Percentiles rank a stretch among this genome's conserved stretches.
These are phyloP conservation scores for Listronotus bonariensis DNA, from an alignment of 1,140 invertebrate genomes.

Conservation along the genomic window DNA sequence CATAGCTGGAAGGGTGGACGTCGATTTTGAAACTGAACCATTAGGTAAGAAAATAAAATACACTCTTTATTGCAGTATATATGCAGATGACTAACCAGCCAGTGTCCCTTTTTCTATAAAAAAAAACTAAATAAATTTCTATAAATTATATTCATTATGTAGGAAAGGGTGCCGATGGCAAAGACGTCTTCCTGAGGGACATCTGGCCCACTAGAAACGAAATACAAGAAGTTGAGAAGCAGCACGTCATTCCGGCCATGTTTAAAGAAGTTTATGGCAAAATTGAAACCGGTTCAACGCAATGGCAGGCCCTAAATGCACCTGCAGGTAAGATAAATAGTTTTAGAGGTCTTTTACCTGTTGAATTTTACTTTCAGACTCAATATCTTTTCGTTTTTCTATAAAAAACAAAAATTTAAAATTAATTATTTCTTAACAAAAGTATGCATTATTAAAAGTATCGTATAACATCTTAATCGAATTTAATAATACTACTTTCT, in stretches of 20 bases:
- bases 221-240: constrained; percentile 87
- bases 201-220: constrained; percentile 95
- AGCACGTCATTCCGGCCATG: constrained; percentile 95
- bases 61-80: too few species aligned
- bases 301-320: constrained; percentile 84
- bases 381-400: too few species aligned
- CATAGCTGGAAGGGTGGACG: constrained; percentile 89
- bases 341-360: too few species aligned
- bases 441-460: too few species aligned
- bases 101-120: too few species aligned
- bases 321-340: constrained; percentile 68
- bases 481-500: too few species aligned
- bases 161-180: constrained; percentile 73
- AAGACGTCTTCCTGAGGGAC: constrained; percentile 81
- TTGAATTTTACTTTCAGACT: too few species aligned
- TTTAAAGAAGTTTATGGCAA: constrained; percentile 92
- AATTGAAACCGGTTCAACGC: constrained; percentile 82
- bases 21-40: constrained; percentile 83
- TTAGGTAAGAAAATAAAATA: constrained; percentile 58
- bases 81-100: too few species aligned
- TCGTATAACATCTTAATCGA: too few species aligned
- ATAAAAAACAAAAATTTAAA: too few species aligned
- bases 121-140: too few species aligned
- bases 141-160: constrained; percentile 8
- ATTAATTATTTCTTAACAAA: too few species aligned